phyloP scores from a whole-genome alignment of 2,888 invertebrate species.

The Dorcus parallelipipedus region DNA sequence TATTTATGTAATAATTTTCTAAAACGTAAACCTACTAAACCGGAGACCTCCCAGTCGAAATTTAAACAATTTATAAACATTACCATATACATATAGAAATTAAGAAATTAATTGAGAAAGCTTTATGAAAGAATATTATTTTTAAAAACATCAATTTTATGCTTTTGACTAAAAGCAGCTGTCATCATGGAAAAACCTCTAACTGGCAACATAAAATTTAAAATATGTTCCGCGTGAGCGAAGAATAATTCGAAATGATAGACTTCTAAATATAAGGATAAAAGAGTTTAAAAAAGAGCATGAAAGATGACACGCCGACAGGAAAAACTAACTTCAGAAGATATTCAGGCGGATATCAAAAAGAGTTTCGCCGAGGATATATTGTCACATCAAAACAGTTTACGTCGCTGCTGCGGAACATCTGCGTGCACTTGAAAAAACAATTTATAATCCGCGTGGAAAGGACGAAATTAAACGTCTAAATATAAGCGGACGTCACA shows the following conservation, averaged over 20 bases:
- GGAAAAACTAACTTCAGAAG: constrained; percentile 5
- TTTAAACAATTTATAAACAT: too few species aligned
- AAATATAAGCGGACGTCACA: constrained; percentile 3
- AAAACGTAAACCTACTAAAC: too few species aligned
- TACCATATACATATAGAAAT: too few species aligned
- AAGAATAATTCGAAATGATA: background rate
- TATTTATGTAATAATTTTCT: too few species aligned
- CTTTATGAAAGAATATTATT: too few species aligned
- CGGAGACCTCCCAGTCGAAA: too few species aligned
- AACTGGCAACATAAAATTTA: too few species aligned
- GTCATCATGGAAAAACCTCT: too few species aligned
- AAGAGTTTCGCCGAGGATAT: constrained; percentile 4
- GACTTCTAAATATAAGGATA: background rate
- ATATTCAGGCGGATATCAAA: constrained; percentile 11
- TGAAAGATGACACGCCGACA: background rate
- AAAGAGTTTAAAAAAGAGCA: background rate
- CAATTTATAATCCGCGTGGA: constrained; percentile 8
- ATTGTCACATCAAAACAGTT: constrained; percentile 5
- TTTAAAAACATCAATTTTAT: too few species aligned
- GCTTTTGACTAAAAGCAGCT: too few species aligned
- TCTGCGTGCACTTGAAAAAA: constrained; percentile 7
- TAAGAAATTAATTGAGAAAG: too few species aligned
- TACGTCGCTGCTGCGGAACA: constrained; percentile 3
- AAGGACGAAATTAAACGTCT: constrained; percentile 12
- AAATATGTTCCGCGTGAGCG: background rate